Evolutionary conservation across 2,888 invertebrate genomes (phyloP), one percentile per base, ranked within the genome.

Genomic region (Meloe dianella): DNA sequence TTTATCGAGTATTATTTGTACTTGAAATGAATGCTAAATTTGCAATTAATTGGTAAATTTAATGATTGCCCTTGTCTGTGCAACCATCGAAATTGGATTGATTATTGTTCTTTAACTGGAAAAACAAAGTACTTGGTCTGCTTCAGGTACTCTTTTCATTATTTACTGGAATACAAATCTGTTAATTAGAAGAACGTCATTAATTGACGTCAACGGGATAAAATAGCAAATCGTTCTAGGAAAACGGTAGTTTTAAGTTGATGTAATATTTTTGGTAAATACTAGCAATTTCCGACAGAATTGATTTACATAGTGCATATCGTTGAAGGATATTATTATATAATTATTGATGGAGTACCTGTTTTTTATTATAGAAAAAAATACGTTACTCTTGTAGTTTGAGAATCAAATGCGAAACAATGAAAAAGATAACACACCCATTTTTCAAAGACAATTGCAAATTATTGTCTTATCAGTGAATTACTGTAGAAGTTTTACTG

Each of bases 21-120:
- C 54, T 24, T 24, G 54, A 54, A 54, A 54, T 54, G 54, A 54
- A 54, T 54, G 54, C 14, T 54, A 12, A 54, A 54, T 54, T 54
- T 2, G 54, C 27, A 24, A 54, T 54, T 54, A 54, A 54, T 27
- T 14, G 1, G 1, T 14, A 24, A 54, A 4, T 10, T 54, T 54
- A 27, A 54, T 54, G 54, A 54, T 27, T 22, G 54, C 54, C 54
- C 54, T 54, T 54, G 54, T 54, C 54, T 54, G 54, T 14, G 12
- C 27, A 14, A 7, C 24, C 27, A 54, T 22, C 54, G 54, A 54
- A 27, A 27, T 54, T 54, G 47, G 20, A 20, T 47, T 22, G 5
- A n/a, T 54, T 54, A 14, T 27, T 14, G 8, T 22, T 12, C 10
- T 12, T 10, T 24, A 12, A 1, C 9, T 1, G 5, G 14, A 22